These are phyloP conservation scores for Hirtodrosophila histrioides DNA, from an alignment of 2,888 invertebrate genomes.

Conservation along the genomic window DNA sequence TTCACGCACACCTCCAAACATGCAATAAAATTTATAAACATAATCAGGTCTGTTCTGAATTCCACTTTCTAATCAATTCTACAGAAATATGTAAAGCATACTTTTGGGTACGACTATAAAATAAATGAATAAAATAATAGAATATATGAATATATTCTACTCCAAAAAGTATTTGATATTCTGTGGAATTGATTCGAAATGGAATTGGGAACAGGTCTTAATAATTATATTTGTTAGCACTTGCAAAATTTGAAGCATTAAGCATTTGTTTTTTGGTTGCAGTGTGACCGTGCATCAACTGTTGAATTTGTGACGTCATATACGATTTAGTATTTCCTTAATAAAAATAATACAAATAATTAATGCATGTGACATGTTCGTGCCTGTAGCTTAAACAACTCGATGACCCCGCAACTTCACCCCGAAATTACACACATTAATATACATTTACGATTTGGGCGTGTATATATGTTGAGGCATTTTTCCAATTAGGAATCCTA, in stretches of 20 bases:
- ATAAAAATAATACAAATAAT: too few species aligned
- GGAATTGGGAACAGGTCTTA: too few species aligned
- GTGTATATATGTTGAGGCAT: constrained; percentile 13
- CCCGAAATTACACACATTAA: background rate
- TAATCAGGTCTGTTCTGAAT: too few species aligned
- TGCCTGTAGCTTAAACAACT: background rate
- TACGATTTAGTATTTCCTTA: background rate
- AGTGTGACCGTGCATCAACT: constrained; percentile 14
- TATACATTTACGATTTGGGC: background rate
- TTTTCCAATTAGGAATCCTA: constrained; percentile 21
- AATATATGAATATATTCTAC: too few species aligned
- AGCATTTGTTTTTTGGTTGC: background rate
- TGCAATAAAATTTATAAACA: background rate
- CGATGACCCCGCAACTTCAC: background rate
- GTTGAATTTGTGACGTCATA: constrained; percentile 31
- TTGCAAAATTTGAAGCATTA: constrained; percentile 8
- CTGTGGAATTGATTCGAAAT: too few species aligned
- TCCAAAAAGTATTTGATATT: too few species aligned
- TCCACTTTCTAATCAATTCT: too few species aligned
- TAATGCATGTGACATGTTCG: constrained; percentile 7
- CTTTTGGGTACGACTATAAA: too few species aligned
- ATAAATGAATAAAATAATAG: too few species aligned
- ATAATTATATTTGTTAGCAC: constrained; percentile 5
- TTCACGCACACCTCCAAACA: constrained; percentile 6
- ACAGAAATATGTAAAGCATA: too few species aligned